Conservation (phyloP, 2,113 vertebrate genomes). For the Tragelaphus buxtoni region DNA sequence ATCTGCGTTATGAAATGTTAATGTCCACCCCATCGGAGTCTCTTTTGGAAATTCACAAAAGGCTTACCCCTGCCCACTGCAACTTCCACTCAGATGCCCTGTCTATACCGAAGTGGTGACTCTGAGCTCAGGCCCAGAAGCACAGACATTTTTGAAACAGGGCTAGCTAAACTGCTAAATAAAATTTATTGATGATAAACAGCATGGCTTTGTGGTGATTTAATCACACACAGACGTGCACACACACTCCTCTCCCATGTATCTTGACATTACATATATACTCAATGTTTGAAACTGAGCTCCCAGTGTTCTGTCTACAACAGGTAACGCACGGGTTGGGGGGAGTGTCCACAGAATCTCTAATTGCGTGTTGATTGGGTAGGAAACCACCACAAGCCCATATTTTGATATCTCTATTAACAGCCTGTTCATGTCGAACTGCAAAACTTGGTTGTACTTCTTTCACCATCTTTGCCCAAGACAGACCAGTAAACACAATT, state of each 20-base stretch:
- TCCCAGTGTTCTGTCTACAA: background rate
- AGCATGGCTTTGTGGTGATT: conserved; percentile 55
- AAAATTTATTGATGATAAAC: conserved; percentile 77
- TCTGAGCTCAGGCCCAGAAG: conserved; percentile 74
- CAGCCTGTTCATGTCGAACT: conserved; percentile 85
- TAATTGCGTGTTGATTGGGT: conserved; percentile 81
- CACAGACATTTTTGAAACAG: conserved; percentile 75
- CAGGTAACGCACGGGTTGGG: conserved; percentile 36
- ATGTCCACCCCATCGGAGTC: conserved; percentile 72
- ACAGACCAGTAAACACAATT: conserved; percentile 92
- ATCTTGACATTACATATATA: background rate
- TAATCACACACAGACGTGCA: conserved; percentile 75
- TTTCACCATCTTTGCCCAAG: conserved; percentile 89
- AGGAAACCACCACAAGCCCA: conserved; percentile 77
- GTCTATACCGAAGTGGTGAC: conserved; percentile 73
- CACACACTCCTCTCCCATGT: conserved; percentile 60
- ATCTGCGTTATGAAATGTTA: conserved; percentile 84
- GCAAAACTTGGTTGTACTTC: conserved; percentile 86
- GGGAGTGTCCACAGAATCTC: conserved; percentile 70
- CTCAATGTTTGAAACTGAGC: background rate
- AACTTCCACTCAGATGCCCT: conserved; percentile 70
- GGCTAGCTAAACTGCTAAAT: conserved; percentile 75
- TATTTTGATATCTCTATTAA: conserved; percentile 88
- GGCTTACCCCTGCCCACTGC: conserved; percentile 53
- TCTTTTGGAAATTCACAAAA: conserved; percentile 76